Evolutionary conservation across 1,140 invertebrate species (phyloP).

Genomic region (Ditylenchus dipsaci): DNA sequence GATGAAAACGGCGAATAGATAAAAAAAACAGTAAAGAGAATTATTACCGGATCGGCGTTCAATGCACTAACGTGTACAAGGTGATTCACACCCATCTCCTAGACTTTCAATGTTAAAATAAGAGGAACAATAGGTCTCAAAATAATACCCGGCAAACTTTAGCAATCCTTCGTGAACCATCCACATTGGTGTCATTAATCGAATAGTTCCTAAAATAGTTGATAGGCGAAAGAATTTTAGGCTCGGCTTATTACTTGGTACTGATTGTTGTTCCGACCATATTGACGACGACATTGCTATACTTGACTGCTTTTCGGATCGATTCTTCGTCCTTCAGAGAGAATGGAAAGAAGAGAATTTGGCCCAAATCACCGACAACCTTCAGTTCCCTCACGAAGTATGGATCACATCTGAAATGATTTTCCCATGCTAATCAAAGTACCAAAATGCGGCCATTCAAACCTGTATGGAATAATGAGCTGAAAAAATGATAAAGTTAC

Average conservation of each 20-base stretch:
- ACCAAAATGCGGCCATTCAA: no score
- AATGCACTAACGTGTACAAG: conserved; percentile 62
- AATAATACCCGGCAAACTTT: conserved; percentile 54
- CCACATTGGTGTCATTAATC: conserved; percentile 66
- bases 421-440: no score
- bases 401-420: conserved; percentile 65
- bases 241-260: conserved; percentile 66
- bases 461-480: conserved; percentile 83
- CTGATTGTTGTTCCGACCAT: conserved; percentile 84
- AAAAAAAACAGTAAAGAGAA: neutral
- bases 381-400: conserved; percentile 74
- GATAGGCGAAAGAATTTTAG: conserved; percentile 5
- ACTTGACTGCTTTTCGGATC: conserved; percentile 77
- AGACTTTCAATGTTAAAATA: neutral
- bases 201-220: conserved; percentile 67
- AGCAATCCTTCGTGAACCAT: conserved; percentile 59
- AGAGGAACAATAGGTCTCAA: neutral
- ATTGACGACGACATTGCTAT: conserved; percentile 97
- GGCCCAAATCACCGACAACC: conserved; percentile 85
- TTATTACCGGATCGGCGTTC: conserved; percentile 55
- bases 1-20: conserved; percentile 18
- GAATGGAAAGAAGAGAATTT: conserved; percentile 79
- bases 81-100: conserved; percentile 60
- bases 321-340: conserved; percentile 80
- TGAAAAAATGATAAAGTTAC: conserved; percentile 62